Evolutionary conservation across 2,888 invertebrate genomes (phyloP), one percentile per base, ranked within the genome.

Genomic region (Pachycephus smyrnensis): DNA sequence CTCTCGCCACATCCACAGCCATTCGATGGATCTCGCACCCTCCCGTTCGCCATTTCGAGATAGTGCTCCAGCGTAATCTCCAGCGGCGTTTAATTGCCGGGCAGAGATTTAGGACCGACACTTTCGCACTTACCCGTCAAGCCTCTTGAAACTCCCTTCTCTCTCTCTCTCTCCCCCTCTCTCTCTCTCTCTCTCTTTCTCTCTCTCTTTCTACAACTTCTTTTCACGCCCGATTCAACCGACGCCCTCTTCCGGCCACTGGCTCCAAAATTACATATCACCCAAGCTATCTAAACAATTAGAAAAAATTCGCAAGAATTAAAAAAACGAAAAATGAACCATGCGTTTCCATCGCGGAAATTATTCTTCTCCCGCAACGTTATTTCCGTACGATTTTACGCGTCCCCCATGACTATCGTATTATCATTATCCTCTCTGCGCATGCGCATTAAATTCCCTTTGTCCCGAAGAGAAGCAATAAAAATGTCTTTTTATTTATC

Each of bases 21-120:
- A 74, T 37, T 68, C 55, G 73, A 77, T 40, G 35, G 35, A 31
- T 77, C 76, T 31, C 32, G 73, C 31, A 73, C 55, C 40, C 23
- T 37, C 74, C 69, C 30, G 69, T 32, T 30, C 69, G 30, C 69
- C 6, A 2, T 69, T 30, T n/a, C 69, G 9, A 69, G 69, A 69
- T 69, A 69, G 30, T 30, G 30, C 69, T 76, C 35, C 71, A 32
- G 71, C 76, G 79, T 82, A 80, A 81, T 80, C 80, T 80, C 73
- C 80, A 76, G 78, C 77, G 73, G 79, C 79, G 81, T 81, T 82
- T 82, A 82, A 82, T 82, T 82, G 81, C 82, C 81, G 78, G 78
- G 79, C 77, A 80, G 80, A 82, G 82, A 82, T 82, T 82, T 81
- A 82, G 79, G 74, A 69, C 79, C 79, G 71, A 73, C 77, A 79